These are phyloP conservation scores for Aphis gossypii DNA, from an alignment of 1,140 invertebrate genomes.

Conservation along the genomic window DNA sequence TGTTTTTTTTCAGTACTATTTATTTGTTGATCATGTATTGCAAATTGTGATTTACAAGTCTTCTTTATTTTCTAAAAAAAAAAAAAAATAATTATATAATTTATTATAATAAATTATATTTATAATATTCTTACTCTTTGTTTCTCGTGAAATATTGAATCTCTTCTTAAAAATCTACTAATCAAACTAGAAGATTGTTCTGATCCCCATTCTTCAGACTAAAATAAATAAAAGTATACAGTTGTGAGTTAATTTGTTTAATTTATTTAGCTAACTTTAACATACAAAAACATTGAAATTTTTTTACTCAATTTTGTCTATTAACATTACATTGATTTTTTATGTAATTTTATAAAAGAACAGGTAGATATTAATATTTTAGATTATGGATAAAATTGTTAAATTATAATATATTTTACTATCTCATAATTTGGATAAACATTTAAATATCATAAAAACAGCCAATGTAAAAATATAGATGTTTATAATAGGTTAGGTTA, in stretches of 20 bases:
- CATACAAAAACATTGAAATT: not conserved
- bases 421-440: too few species aligned
- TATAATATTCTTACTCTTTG: conserved; percentile 61
- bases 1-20: conserved; percentile 58
- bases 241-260: not conserved
- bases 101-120: not conserved
- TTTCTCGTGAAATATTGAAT: conserved; percentile 68
- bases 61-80: conserved; percentile 55
- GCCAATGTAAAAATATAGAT: too few species aligned
- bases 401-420: too few species aligned
- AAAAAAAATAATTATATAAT: not conserved
- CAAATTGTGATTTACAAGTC: conserved; percentile 50
- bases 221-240: conserved; percentile 61
- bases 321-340: not conserved
- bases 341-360: too few species aligned
- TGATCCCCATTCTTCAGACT: conserved; percentile 78
- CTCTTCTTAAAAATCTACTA: conserved; percentile 73
- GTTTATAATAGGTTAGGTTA: too few species aligned
- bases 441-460: too few species aligned
- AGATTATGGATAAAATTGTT: not conserved
- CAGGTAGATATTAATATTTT: not conserved
- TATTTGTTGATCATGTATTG: conserved; percentile 29
- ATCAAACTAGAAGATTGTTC: conserved; percentile 76
- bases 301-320: not conserved
- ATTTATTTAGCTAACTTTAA: not conserved